Percentiles rank a stretch among this genome's conserved stretches.
These are phyloP conservation scores for Acropternis orthonyx DNA, from an alignment of 2,797 vertebrate genomes.

Conservation along the genomic window DNA sequence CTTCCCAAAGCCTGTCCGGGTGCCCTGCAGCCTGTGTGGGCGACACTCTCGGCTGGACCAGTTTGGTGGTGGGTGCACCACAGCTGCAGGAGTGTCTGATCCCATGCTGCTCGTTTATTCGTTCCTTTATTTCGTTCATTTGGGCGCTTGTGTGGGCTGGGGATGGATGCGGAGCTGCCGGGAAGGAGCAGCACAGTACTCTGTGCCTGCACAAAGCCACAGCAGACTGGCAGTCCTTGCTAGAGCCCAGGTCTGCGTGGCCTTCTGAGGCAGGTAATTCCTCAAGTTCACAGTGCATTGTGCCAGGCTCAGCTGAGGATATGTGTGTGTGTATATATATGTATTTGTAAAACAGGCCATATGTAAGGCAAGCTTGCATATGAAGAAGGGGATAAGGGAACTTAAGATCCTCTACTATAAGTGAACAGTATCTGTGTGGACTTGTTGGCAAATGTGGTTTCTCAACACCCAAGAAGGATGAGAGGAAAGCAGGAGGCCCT, in stretches of 20 bases:
- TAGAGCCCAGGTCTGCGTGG: neutral
- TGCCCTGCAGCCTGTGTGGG: constrained; percentile 7
- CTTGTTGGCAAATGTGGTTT: neutral
- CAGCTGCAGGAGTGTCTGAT: neutral
- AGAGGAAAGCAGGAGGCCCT: neutral
- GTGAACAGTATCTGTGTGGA: neutral
- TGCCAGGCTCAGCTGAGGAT: neutral
- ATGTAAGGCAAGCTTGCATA: neutral
- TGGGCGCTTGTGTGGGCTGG: neutral
- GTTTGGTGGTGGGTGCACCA: neutral
- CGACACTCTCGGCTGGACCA: neutral
- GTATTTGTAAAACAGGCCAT: neutral
- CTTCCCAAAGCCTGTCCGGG: neutral
- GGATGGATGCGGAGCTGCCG: neutral
- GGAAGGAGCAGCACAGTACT: neutral
- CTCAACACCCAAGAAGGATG: neutral
- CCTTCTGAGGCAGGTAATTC: neutral
- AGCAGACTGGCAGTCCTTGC: neutral
- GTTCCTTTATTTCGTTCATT: accelerated
- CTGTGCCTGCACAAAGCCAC: neutral
- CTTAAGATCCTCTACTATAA: neutral
- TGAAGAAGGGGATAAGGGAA: neutral
- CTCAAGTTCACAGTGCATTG: neutral
- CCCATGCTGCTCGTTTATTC: neutral
- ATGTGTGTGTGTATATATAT: neutral